These are phyloP conservation scores for Heptranchias perlo DNA, from an alignment of 2,113 vertebrate genomes.

Conservation along the genomic window DNA sequence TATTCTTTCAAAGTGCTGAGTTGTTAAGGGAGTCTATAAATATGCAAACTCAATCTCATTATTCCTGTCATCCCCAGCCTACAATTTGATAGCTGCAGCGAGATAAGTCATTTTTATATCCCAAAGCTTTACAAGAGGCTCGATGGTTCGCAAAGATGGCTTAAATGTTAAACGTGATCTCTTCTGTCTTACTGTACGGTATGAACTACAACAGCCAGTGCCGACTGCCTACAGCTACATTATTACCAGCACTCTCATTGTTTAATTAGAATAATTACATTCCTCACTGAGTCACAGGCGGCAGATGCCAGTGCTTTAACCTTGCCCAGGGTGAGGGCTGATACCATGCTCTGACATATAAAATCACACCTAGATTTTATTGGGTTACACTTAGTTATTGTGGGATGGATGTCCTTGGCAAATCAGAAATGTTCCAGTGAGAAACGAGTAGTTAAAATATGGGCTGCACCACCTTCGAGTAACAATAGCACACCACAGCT, in stretches of 20 bases:
- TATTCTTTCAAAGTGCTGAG: conserved; percentile 31
- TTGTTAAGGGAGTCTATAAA: conserved; percentile 23
- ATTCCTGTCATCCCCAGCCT: neutral
- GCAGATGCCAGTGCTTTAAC: neutral
- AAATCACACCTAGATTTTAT: neutral
- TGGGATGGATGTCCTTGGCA: neutral
- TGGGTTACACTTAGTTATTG: neutral
- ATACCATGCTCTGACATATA: neutral
- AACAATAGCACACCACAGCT: neutral
- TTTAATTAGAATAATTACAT: conserved; percentile 19
- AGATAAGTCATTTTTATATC: conserved; percentile 26
- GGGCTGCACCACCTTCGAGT: neutral
- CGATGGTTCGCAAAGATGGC: neutral
- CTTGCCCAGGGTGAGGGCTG: neutral
- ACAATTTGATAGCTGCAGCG: neutral
- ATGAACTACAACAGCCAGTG: neutral
- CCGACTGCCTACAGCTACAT: neutral
- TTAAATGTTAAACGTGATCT: neutral
- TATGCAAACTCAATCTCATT: conserved; percentile 30
- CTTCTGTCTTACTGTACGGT: neutral
- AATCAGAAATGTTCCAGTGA: neutral
- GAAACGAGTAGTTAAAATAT: neutral
- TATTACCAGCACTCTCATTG: neutral
- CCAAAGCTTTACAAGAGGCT: conserved; percentile 18
- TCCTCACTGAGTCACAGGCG: neutral